Percentiles rank a stretch among this genome's conserved stretches.
These are phyloP conservation scores for Tragelaphus strepsiceros DNA, from an alignment of 2,113 vertebrate genomes.

Conservation along the genomic window DNA sequence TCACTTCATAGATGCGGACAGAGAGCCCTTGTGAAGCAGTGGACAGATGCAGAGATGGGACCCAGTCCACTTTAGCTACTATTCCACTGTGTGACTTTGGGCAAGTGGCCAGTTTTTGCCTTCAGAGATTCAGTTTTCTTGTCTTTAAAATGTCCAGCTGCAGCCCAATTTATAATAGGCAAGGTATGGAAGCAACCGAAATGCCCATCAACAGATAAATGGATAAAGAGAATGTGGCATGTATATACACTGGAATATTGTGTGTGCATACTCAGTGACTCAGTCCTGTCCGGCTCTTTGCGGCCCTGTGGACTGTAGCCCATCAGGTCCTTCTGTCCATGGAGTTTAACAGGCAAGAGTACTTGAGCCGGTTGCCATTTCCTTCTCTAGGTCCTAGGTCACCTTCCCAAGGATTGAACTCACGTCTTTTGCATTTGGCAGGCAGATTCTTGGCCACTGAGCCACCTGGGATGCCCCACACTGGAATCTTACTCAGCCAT, in stretches of 20 bases:
- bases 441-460: not conserved
- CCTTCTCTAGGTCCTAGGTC: not conserved
- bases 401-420: not conserved
- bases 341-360: not conserved
- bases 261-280: not conserved
- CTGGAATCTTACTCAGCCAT: not conserved
- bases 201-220: not conserved
- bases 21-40: not conserved
- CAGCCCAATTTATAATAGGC: not conserved
- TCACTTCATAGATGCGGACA: fast-evolving
- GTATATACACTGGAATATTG: not conserved
- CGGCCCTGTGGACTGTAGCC: not conserved
- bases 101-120: not conserved
- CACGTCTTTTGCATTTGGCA: not conserved
- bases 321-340: not conserved
- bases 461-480: not conserved
- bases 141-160: not conserved
- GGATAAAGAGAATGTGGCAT: not conserved
- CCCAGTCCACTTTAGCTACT: not conserved
- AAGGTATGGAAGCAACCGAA: not conserved
- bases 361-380: not conserved
- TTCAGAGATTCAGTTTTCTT: not conserved
- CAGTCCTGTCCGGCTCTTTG: not conserved
- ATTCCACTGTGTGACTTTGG: not conserved
- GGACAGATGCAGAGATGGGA: not conserved